Base-by-base conservation (phyloP, 2,888 invertebrate genomes). In the Euproctis similis region DNA sequence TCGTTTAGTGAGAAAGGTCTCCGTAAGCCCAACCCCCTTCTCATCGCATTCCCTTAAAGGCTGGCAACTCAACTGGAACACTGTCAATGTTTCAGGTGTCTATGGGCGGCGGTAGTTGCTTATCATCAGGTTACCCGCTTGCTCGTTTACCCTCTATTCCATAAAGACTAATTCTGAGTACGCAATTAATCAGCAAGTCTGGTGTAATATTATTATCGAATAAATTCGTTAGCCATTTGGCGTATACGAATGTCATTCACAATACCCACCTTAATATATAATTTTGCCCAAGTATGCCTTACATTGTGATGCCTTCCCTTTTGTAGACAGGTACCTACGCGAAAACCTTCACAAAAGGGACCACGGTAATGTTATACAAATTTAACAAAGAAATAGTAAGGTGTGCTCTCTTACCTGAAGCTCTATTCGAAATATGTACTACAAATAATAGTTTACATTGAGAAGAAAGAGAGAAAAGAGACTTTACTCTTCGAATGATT, bases 341-440 rank as follows among this genome's bases (percentile, higher is more conserved):
- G 27, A 33, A 31, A 26, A n/a, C n/a, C n/a, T n/a, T 26, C 24
- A 53, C 54, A 50, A 52, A 42, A 39, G 38, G n/a, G n/a, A 36
- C 37, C 34, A n/a, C 33, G 28, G 36, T 44, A 32, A 21, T 37
- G 37, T 37, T 41, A 37, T 36, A 26, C 23, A 35, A 14, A 28
- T 33, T 32, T 31, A 45, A 52, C 54, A 53, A 53, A 47, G 42
- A 39, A 46, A n/a, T n/a, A 34, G 34, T 39, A 44, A 49, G 46
- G 44, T 50, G 39, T 39, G 39, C 41, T 34, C 37, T 32, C 45
- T 47, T 52, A 53, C 52, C 54, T 53, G 54, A 24, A 23, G 31
- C 37, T n/a, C n/a, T n/a, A n/a, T n/a, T n/a, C 24, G 36, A 42
- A 39, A 44, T 36, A 45, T 45, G 42, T 31, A 30, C 31, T 26